A percentile compares a stretch with the other conserved stretches of the same genome.
Conservation (phyloP, 2,797 vertebrate species). For the Hirundo rustica region DNA sequence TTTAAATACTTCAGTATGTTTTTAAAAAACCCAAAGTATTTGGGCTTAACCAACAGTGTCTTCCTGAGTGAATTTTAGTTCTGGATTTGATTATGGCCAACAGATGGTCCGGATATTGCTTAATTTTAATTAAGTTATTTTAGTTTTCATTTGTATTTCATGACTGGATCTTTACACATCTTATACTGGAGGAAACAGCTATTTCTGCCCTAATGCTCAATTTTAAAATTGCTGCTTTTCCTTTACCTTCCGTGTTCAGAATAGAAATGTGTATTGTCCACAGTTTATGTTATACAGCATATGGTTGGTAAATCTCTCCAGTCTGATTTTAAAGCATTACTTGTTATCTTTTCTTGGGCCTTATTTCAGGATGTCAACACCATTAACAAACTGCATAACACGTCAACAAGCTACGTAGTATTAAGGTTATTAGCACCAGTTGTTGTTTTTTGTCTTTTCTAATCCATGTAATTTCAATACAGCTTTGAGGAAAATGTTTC, state of each 20-base stretch:
- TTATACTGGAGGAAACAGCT: not conserved
- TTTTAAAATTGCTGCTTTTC: not conserved
- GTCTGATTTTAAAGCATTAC: slow-evolving; percentile 27
- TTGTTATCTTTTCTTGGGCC: not conserved
- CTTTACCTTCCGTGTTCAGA: not conserved
- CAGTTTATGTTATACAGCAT: not conserved
- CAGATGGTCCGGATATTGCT: not conserved
- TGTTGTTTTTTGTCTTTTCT: not conserved
- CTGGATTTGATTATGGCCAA: not conserved
- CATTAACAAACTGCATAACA: not conserved
- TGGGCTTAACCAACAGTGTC: not conserved
- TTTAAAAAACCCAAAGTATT: not conserved
- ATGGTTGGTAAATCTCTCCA: slow-evolving; percentile 39
- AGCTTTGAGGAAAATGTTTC: slow-evolving; percentile 30
- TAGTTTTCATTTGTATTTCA: not conserved
- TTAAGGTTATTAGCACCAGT: slow-evolving; percentile 55
- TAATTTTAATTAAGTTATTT: not conserved
- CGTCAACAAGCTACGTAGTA: not conserved
- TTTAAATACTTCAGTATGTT: not conserved
- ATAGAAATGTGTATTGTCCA: not conserved
- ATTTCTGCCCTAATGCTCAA: not conserved
- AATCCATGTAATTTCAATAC: not conserved
- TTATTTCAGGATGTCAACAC: slow-evolving; percentile 31
- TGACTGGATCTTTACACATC: not conserved
- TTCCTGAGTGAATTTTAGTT: not conserved